phyloP scores from a whole-genome alignment of 1,140 invertebrate species.

The Cotesia vestalis region DNA sequence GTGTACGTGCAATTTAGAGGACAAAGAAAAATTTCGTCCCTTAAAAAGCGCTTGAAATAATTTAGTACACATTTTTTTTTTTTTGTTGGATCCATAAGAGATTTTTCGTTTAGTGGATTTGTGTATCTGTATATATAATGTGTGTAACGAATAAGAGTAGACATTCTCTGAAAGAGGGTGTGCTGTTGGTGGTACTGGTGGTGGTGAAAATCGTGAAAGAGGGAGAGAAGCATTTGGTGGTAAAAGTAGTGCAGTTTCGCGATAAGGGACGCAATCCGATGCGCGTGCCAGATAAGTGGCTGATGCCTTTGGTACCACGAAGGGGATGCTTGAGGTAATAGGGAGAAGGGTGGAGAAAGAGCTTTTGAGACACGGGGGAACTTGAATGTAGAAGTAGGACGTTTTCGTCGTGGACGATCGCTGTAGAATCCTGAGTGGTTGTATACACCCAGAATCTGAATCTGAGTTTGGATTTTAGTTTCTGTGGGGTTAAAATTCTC shows the following conservation, averaged over 20 bases:
- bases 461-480: no score
- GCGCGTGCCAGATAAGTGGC: slow-evolving; percentile 67
- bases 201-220: slow-evolving; percentile 8
- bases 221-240: slow-evolving; percentile 42
- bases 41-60: no score
- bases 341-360: neutral
- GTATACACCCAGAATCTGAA: neutral
- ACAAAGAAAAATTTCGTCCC: no score
- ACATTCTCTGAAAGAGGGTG: neutral
- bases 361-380: neutral
- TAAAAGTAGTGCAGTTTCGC: slow-evolving; percentile 63
- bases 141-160: no score
- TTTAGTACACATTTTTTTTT: no score
- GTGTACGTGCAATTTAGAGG: no score
- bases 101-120: no score
- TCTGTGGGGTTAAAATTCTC: slow-evolving; percentile 36
- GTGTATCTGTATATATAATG: no score
- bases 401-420: slow-evolving; percentile 29
- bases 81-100: no score
- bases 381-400: slow-evolving; percentile 12
- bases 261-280: slow-evolving; percentile 67
- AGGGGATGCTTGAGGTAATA: slow-evolving; percentile 28
- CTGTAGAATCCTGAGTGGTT: slow-evolving; percentile 29
- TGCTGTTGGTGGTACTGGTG: neutral
- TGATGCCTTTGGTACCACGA: slow-evolving; percentile 53